A percentile compares a stretch with the other conserved stretches of the same genome.
Conservation (phyloP, 1,140 invertebrate species). For the Drosophila burlai region DNA sequence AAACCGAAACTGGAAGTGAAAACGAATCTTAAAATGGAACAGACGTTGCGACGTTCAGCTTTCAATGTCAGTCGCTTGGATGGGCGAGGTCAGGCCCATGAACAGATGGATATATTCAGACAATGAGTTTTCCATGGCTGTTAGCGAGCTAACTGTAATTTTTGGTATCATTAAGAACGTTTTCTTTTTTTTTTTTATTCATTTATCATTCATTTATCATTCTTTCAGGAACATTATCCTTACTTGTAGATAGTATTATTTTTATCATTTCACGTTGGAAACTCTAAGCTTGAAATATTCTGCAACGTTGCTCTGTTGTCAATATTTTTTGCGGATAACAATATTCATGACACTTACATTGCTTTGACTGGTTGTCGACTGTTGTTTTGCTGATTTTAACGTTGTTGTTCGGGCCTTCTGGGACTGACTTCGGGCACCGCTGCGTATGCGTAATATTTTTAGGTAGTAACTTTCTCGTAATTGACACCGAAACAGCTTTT, state of each 20-base stretch:
- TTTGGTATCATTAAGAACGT: background rate
- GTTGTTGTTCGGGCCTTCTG: constrained; percentile 16
- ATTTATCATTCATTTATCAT: too few relatives aligned
- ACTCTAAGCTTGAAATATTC: background rate
- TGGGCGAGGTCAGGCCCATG: constrained; percentile 35
- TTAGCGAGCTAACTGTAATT: background rate
- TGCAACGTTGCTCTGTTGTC: background rate
- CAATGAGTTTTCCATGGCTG: background rate
- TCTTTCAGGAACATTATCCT: background rate
- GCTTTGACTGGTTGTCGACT: constrained; percentile 44
- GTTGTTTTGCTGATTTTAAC: constrained; percentile 13
- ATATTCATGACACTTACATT: constrained; percentile 58
- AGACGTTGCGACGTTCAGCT: constrained; percentile 23
- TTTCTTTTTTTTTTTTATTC: background rate
- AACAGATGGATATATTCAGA: background rate
- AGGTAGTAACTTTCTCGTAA: constrained; percentile 52
- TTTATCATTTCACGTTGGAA: background rate
- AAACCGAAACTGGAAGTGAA: constrained; percentile 31
- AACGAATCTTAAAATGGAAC: constrained; percentile 33
- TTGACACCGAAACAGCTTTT: constrained; percentile 58
- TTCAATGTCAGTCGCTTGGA: constrained; percentile 42
- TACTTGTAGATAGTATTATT: background rate
- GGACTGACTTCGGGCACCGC: constrained; percentile 9
- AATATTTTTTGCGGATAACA: background rate
- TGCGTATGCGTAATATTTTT: constrained; percentile 57